Conservation (phyloP, 2,113 vertebrate genomes). For the Sula dactylatra region DNA sequence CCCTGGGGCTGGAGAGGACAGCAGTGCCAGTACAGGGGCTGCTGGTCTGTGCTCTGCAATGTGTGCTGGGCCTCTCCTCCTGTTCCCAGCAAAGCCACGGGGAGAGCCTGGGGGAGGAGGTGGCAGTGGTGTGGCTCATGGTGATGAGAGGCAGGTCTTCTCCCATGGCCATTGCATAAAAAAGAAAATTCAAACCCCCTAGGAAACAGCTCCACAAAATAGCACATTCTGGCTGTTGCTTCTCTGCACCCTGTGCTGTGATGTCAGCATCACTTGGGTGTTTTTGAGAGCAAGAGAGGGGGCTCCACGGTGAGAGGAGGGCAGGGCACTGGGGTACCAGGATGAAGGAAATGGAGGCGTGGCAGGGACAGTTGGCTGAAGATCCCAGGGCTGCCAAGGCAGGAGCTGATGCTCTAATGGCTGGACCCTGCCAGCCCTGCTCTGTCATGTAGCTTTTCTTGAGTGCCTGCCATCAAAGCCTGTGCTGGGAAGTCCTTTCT, state of each 20-base stretch:
- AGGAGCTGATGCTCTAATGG: not conserved
- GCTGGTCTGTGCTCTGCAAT: not conserved
- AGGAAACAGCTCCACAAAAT: not conserved
- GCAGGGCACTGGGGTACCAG: not conserved
- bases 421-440: not conserved
- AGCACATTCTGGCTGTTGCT: accelerated
- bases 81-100: not conserved
- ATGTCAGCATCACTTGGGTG: accelerated
- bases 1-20: not conserved
- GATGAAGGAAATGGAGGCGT: not conserved
- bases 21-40: not conserved
- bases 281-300: too few species aligned
- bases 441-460: not conserved
- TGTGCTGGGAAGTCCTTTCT: not conserved
- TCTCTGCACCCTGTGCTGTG: accelerated
- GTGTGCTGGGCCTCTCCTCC: not conserved
- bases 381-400: not conserved
- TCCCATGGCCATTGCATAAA: accelerated
- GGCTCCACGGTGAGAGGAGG: not conserved
- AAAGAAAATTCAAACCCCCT: not conserved
- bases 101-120: not conserved
- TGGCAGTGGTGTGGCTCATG: not conserved
- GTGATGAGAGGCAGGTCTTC: not conserved
- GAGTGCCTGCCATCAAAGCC: accelerated
- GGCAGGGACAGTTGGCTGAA: not conserved